Evolutionary conservation across 2,888 invertebrate genomes (phyloP), one percentile per base, ranked within the genome.

Genomic region (Melieria picta): DNA sequence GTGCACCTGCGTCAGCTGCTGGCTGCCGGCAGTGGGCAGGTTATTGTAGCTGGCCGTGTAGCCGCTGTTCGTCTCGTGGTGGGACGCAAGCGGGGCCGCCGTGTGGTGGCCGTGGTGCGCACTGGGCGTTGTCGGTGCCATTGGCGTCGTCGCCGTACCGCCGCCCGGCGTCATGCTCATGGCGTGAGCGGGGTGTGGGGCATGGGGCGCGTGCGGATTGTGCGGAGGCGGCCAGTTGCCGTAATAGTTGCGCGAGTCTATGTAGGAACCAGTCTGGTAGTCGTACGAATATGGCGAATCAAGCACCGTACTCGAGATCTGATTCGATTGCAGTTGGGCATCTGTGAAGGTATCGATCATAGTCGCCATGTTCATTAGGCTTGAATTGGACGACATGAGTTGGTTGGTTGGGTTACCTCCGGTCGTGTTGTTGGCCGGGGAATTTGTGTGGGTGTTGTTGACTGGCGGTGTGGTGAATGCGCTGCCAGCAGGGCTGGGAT

Each of bases 241-340:
- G 77, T 91, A 90, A 79, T 91, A 91, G 80, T 91, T 91, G 60
- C 92, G 88, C 75, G 91, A 91, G 78, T 89, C 89, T 65, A 87
- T 87, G 76, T 90, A 91, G 80, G 87, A 86, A 75, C 87, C 87
- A 73, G 87, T 87, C 77, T 89, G 90, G 81, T 91, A 91, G 74
- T 91, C 91, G 74, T 91, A 90, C 46, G 90, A 86, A 76, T 91
- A 90, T 9, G 91, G 91, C 4, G 91, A 91, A 82, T 94, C 94
- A 79, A 93, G 86, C 5, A 94, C 94, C 11, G 94, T 95, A 81
- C 94, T 94, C 55, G 94, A 94, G 76, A 94, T 93, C 86, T 94
- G 94, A 82, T 94, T 93, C 82, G 93, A 94, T 86, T 95, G 94
- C 48, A 95, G 86, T 81, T 94, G 94, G 16, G 92, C 91, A 80